phyloP scores from a whole-genome alignment of 2,888 invertebrate species.

The Leucophenga maculata region DNA sequence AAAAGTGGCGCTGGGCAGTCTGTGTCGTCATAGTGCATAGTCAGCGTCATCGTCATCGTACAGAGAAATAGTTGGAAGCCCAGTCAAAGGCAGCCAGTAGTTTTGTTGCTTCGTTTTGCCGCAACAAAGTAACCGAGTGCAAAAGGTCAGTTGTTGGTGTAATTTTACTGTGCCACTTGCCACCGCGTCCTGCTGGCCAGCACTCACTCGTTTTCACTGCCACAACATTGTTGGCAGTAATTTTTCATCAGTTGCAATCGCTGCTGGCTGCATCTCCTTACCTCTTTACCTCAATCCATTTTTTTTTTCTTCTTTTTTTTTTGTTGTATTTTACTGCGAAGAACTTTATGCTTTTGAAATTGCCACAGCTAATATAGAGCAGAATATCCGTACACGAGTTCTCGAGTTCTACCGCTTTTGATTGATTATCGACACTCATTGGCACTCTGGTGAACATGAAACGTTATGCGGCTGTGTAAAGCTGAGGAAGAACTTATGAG shows the following conservation, averaged over 20 bases:
- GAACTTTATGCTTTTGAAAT: slow-evolving; percentile 5
- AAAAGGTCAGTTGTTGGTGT: slow-evolving; percentile 22
- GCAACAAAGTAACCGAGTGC: slow-evolving; percentile 15
- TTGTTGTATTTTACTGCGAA: neutral
- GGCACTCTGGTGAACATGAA: slow-evolving; percentile 42
- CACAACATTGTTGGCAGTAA: slow-evolving; percentile 7
- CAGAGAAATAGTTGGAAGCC: slow-evolving; percentile 6
- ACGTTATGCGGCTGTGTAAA: neutral
- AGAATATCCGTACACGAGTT: neutral
- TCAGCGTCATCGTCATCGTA: neutral
- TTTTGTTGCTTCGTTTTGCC: slow-evolving; percentile 7
- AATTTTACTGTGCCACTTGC: neutral
- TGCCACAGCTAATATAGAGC: neutral
- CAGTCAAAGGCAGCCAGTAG: slow-evolving; percentile 2
- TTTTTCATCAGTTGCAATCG: neutral
- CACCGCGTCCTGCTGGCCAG: neutral
- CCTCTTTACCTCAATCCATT: too few species aligned
- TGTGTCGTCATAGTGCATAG: slow-evolving; percentile 1
- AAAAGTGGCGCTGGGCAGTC: neutral
- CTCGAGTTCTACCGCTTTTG: slow-evolving; percentile 31
- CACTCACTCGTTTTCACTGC: neutral
- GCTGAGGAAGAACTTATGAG: neutral
- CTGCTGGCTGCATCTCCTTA: neutral
- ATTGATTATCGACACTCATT: slow-evolving; percentile 60
- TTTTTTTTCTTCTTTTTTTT: too few species aligned